Evolutionary conservation across 2,113 vertebrate species (phyloP).

Genomic region (Cheilinus undulatus): DNA sequence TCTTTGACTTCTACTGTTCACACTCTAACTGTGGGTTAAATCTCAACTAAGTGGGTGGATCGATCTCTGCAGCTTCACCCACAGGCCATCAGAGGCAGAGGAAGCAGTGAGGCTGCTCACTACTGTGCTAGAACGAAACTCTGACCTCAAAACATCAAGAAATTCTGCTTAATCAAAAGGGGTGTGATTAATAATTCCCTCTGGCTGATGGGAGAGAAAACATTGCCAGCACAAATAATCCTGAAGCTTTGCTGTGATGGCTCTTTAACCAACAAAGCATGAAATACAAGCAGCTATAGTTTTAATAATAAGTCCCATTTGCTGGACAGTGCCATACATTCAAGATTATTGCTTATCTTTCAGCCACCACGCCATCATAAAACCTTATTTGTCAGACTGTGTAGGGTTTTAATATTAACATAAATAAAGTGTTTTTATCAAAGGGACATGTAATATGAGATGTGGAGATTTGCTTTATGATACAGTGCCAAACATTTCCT

Average conservation of each 20-base stretch:
- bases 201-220: constrained; percentile 12
- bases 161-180: constrained; percentile 31
- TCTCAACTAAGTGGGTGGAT: constrained; percentile 15
- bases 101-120: not conserved
- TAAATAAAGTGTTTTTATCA: constrained; percentile 29
- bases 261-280: constrained; percentile 47
- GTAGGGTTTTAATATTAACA: constrained; percentile 31
- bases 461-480: constrained; percentile 28
- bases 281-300: constrained; percentile 23
- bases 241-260: constrained; percentile 12
- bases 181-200: constrained; percentile 17
- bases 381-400: constrained; percentile 22
- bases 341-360: constrained; percentile 33
- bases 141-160: constrained; percentile 13
- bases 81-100: constrained; percentile 10
- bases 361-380: constrained; percentile 31
- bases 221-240: constrained; percentile 22
- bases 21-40: constrained; percentile 36
- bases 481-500: constrained; percentile 34
- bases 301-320: constrained; percentile 13
- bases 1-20: constrained; percentile 47
- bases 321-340: constrained; percentile 3
- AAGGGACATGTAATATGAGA: constrained; percentile 15
- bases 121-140: constrained; percentile 9
- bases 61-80: constrained; percentile 28